Evolutionary conservation across 1,140 invertebrate species (phyloP).

Genomic region (Dryas iulia): DNA sequence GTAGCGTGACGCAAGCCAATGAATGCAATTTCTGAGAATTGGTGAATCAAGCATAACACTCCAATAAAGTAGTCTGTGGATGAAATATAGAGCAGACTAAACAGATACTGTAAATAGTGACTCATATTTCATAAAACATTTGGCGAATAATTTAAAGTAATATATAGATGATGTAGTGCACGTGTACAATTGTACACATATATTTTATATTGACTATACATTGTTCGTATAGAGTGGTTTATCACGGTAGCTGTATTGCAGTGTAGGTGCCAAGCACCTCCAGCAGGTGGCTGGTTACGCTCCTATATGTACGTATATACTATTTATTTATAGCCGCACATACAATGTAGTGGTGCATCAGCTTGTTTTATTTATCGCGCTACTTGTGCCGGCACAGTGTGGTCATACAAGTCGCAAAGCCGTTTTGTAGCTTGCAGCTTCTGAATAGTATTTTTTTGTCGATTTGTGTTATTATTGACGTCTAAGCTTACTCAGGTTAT

Average conservation of each 20-base stretch:
- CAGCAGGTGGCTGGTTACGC: conserved; percentile 45
- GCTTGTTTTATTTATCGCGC: conserved; percentile 55
- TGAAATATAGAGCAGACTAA: conserved; percentile 17
- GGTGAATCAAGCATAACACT: not conserved
- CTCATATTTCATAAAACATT: conserved; percentile 1
- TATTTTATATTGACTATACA: not conserved
- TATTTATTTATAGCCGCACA: conserved; percentile 46
- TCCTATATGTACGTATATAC: conserved; percentile 19
- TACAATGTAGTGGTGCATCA: conserved; percentile 49
- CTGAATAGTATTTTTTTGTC: conserved; percentile 59
- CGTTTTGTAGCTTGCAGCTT: conserved; percentile 42
- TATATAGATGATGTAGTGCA: not conserved
- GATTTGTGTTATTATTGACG: too few relatives aligned
- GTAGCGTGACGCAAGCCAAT: not conserved
- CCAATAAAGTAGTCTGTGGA: not conserved
- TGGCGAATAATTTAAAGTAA: not conserved
- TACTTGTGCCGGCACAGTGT: conserved; percentile 35
- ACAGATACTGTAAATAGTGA: not conserved
- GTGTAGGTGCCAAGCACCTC: conserved; percentile 28
- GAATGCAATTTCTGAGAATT: conserved; percentile 8
- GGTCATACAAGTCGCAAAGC: conserved; percentile 41
- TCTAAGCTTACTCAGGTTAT: not conserved
- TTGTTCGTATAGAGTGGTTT: not conserved
- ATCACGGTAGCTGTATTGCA: conserved; percentile 14
- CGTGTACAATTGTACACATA: not conserved